Base-by-base conservation (phyloP, 92 coral and sea anemone genomes). In the Palythoa heliodiscus region DNA sequence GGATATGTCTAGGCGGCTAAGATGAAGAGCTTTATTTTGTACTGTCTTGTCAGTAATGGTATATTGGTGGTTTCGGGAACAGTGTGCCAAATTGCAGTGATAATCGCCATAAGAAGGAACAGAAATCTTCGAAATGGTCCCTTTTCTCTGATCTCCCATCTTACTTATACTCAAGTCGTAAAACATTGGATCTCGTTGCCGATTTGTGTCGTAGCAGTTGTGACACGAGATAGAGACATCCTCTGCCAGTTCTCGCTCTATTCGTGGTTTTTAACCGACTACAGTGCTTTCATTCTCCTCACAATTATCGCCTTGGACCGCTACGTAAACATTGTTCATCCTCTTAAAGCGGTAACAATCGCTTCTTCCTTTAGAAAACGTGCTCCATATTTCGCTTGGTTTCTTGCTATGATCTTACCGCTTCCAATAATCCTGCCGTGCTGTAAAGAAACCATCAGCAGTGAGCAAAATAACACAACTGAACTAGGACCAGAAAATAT, bases 271-370 rank as follows among this genome's bases (percentile, higher is more conserved):
- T 37, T 25, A 75, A 52, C 61, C 20, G 79, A 75, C 23, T 19
- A 52, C 23, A 54, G 60, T 8, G n/a, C 61, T 19, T 75, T 75
- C 39, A 29, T 52, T 29, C 52, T 75, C 16, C 52, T 71, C 6
- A 71, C 76, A 8, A 50, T 23, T 17, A 75, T 75, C 12, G 79
- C 79, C 38, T n/a, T 75, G 61, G 79, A 75, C 1, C 79, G 79
- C 19, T 75, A 75, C 40, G n/a, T 52, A 52, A 75, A 52, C 63
- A 22, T 75, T 75, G 79, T 75, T 52, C 29, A 75, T 23, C 79
- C 79, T 20, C 12, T 75, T 23, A 75, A 75, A 52, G 79, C 79
- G 3, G 7, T 75, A 38, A 52, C 64, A 52, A 10, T 52, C 1
- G 19, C 79, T 75, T 11, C 60, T 10, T 11, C 60, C 5, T 23